Conservation (phyloP, 1,140 invertebrate species). For the Drosophila sp. region DNA sequence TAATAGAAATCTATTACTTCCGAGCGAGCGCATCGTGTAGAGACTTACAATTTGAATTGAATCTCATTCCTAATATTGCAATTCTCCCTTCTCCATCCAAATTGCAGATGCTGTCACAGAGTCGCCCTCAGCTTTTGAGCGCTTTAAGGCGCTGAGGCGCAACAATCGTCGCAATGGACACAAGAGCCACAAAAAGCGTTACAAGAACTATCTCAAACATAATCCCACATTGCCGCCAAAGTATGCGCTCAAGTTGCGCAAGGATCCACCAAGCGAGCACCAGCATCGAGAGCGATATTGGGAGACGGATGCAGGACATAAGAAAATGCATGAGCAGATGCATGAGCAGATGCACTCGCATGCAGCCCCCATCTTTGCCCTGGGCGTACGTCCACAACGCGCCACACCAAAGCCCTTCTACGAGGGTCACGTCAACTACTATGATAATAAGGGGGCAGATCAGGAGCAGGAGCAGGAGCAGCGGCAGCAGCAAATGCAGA, state of each 20-base stretch:
- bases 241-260: slow-evolving; percentile 49
- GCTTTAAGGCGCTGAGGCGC: slow-evolving; percentile 68
- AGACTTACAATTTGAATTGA: slow-evolving; percentile 49
- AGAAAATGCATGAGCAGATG: too few relatives aligned
- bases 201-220: slow-evolving; percentile 74
- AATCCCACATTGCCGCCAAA: slow-evolving; percentile 24
- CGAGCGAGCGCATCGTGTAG: slow-evolving; percentile 62
- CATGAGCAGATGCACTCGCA: slow-evolving; percentile 1
- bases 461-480: slow-evolving; percentile 1
- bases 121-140: slow-evolving; percentile 65
- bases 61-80: not conserved
- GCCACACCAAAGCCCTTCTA: slow-evolving; percentile 64
- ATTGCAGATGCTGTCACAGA: slow-evolving; percentile 27
- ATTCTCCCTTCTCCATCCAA: slow-evolving; percentile 4
- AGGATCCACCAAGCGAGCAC: slow-evolving; percentile 22
- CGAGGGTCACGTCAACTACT: slow-evolving; percentile 78
- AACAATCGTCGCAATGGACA: slow-evolving; percentile 69
- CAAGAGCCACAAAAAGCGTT: slow-evolving; percentile 79
- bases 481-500: too few relatives aligned
- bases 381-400: slow-evolving; percentile 47
- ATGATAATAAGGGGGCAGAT: slow-evolving; percentile 45
- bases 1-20: slow-evolving; percentile 78
- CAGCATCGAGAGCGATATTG: slow-evolving; percentile 8
- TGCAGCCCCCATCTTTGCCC: slow-evolving; percentile 60
- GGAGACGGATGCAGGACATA: not conserved